Conservation (phyloP, 1,140 invertebrate species). For the Hormaphis cornu region DNA sequence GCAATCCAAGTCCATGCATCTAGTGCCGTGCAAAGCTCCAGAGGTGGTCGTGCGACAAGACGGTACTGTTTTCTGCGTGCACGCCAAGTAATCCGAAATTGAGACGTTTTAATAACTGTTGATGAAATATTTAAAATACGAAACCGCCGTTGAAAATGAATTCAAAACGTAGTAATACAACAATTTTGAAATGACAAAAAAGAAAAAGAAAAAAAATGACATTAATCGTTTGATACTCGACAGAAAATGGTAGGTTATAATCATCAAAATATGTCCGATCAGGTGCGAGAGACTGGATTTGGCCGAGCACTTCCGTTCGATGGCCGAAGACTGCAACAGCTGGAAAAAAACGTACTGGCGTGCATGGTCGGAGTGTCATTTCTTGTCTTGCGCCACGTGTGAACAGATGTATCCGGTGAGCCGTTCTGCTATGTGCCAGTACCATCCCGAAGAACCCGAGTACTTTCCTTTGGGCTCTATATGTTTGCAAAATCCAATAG, state of each 20-base stretch:
- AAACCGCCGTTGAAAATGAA: too few relatives aligned
- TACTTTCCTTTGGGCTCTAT: neutral
- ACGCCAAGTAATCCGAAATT: constrained; percentile 1
- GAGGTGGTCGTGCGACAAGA: neutral
- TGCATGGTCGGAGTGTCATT: neutral
- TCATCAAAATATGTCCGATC: too few relatives aligned
- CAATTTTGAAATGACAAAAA: too few relatives aligned
- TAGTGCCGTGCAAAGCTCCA: neutral
- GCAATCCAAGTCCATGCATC: neutral
- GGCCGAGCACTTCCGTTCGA: neutral
- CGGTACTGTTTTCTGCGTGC: neutral
- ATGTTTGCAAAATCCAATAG: constrained; percentile 1
- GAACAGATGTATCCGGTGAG: neutral
- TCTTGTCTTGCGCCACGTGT: neutral
- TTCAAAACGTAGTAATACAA: too few relatives aligned
- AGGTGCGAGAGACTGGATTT: neutral
- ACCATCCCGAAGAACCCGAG: neutral
- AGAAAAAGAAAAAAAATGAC: too few relatives aligned
- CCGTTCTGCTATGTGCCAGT: neutral
- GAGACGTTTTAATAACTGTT: neutral
- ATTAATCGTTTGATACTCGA: too few relatives aligned
- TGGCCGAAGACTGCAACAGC: neutral
- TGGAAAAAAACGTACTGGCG: constrained; percentile 11
- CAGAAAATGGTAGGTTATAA: too few relatives aligned
- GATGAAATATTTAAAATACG: neutral